Evolutionary conservation across 2,113 vertebrate genomes (phyloP).

Genomic region (Cygnus atratus): DNA sequence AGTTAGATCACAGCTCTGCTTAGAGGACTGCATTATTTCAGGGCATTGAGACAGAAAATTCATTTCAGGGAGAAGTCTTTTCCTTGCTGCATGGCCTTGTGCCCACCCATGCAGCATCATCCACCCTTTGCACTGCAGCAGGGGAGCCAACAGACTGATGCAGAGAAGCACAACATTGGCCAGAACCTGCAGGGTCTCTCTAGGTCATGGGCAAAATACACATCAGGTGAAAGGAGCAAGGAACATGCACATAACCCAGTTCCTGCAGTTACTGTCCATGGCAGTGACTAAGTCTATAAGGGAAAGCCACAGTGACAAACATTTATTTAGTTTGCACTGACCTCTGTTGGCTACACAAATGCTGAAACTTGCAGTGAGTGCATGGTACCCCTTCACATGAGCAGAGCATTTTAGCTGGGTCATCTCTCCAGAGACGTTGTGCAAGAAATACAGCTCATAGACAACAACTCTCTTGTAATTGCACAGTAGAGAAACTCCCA

Average conservation of each 20-base stretch:
- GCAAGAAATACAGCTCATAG: neutral
- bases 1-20: neutral
- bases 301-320: neutral
- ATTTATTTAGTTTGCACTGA: conserved; percentile 46
- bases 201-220: neutral
- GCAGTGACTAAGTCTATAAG: neutral
- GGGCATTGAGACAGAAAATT: neutral
- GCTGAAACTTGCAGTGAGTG: neutral
- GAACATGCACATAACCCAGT: neutral
- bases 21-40: neutral
- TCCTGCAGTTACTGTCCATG: neutral
- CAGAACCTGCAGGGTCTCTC: neutral
- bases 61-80: neutral
- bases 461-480: neutral
- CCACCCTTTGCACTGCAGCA: neutral
- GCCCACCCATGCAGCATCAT: neutral
- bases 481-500: neutral
- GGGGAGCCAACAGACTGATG: neutral
- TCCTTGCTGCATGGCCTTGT: neutral
- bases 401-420: neutral
- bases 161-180: neutral
- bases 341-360: neutral
- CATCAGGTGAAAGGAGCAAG: neutral
- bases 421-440: neutral
- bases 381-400: neutral